These are phyloP conservation scores for Laticauda laticaudata DNA, from an alignment of 2,113 vertebrate species.

Conservation along the genomic window DNA sequence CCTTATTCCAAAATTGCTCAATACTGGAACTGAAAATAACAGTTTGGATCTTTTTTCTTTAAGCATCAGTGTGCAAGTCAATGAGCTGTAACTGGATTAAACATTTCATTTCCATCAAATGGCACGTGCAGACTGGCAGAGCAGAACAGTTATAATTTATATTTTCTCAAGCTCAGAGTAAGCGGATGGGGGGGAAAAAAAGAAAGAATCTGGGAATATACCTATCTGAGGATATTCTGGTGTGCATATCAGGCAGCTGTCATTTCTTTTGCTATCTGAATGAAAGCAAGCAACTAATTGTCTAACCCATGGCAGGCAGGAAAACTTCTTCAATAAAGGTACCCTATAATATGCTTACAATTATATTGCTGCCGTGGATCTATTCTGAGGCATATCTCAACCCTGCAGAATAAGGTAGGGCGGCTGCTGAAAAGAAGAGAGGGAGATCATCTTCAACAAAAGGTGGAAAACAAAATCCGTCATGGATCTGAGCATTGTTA, in stretches of 20 bases:
- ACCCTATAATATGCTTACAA: neutral
- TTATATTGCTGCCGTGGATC: neutral
- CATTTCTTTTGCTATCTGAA: constrained; percentile 32
- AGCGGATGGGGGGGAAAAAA: neutral
- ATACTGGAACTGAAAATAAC: neutral
- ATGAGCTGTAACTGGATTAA: constrained; percentile 28
- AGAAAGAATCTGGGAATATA: constrained; percentile 4
- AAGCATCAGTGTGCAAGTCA: neutral
- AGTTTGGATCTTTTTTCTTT: neutral
- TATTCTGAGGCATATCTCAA: neutral
- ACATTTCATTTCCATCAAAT: neutral
- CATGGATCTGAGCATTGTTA: neutral
- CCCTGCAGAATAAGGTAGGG: neutral
- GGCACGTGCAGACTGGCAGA: constrained; percentile 11
- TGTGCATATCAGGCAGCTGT: neutral
- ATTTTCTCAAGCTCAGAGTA: constrained; percentile 21
- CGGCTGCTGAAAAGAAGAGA: neutral
- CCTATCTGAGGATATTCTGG: constrained; percentile 21
- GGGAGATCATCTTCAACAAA: neutral
- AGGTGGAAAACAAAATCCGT: neutral
- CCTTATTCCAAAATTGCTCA: neutral
- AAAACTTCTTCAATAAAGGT: neutral
- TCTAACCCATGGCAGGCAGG: neutral
- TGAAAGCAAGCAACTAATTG: constrained; percentile 33
- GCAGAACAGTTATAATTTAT: constrained; percentile 7